Conservation (phyloP, 2,888 invertebrate species). For the Netelia fuscicornis region DNA sequence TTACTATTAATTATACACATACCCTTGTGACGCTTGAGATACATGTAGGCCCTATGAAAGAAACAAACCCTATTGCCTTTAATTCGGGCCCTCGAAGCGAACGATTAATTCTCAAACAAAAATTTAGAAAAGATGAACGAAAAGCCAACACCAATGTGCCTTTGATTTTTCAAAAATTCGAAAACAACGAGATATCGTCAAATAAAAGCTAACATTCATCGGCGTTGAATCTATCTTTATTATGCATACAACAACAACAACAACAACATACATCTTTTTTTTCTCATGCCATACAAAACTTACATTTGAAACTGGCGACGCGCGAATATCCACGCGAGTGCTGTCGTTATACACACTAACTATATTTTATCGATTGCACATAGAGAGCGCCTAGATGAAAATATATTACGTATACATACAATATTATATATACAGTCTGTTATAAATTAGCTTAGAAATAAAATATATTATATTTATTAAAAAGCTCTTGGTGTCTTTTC, state of each 20-base stretch:
- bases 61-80: slow-evolving; percentile 15
- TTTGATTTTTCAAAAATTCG: slow-evolving; percentile 70
- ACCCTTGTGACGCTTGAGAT: slow-evolving; percentile 52
- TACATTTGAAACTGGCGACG: slow-evolving; percentile 23
- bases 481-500: slow-evolving; percentile 22
- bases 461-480: slow-evolving; percentile 83
- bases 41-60: slow-evolving; percentile 21
- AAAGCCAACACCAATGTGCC: slow-evolving; percentile 74
- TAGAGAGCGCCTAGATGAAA: slow-evolving; percentile 59
- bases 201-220: slow-evolving; percentile 22
- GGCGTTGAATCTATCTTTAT: slow-evolving; percentile 5
- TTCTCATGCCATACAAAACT: slow-evolving; percentile 50
- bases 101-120: neutral
- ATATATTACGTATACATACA: slow-evolving; percentile 59
- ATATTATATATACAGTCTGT: slow-evolving; percentile 75
- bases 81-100: slow-evolving; percentile 33
- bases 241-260: slow-evolving; percentile 19
- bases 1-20: slow-evolving; percentile 36
- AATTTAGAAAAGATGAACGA: neutral
- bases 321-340: slow-evolving; percentile 25
- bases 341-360: slow-evolving; percentile 54
- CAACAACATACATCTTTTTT: slow-evolving; percentile 4
- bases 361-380: slow-evolving; percentile 61
- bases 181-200: slow-evolving; percentile 39
- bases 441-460: slow-evolving; percentile 80